phyloP scores from a whole-genome alignment of 2,797 vertebrate genomes.

The Saxicola maurus region DNA sequence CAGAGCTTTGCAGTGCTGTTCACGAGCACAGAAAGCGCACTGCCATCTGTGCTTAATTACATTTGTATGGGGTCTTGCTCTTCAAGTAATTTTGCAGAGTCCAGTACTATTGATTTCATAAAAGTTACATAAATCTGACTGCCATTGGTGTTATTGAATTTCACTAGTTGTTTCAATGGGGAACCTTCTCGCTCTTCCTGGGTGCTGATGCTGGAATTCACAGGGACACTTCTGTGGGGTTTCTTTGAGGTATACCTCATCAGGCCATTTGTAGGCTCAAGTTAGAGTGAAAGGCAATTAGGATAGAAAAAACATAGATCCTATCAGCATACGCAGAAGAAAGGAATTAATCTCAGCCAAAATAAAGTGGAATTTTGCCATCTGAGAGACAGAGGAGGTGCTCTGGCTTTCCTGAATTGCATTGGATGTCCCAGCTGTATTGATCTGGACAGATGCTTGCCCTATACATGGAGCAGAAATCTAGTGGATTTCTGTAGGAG shows the following conservation, averaged over 20 bases:
- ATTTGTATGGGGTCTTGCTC: conserved; percentile 28
- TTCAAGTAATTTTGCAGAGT: conserved; percentile 32
- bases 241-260: not conserved
- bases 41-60: conserved; percentile 38
- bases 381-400: not conserved
- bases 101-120: conserved; percentile 41
- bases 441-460: not conserved
- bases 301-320: not conserved
- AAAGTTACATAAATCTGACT: conserved; percentile 52
- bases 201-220: not conserved
- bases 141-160: conserved; percentile 13
- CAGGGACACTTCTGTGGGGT: not conserved
- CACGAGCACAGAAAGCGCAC: not conserved
- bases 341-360: not conserved
- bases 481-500: not conserved
- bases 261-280: not conserved
- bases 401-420: not conserved
- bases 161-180: not conserved
- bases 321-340: not conserved
- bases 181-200: not conserved
- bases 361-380: not conserved
- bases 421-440: not conserved
- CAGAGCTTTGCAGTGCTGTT: not conserved
- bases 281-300: not conserved
- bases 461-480: not conserved